Conservation (phyloP, 2,888 invertebrate genomes). For the Chydorus sphaericus region DNA sequence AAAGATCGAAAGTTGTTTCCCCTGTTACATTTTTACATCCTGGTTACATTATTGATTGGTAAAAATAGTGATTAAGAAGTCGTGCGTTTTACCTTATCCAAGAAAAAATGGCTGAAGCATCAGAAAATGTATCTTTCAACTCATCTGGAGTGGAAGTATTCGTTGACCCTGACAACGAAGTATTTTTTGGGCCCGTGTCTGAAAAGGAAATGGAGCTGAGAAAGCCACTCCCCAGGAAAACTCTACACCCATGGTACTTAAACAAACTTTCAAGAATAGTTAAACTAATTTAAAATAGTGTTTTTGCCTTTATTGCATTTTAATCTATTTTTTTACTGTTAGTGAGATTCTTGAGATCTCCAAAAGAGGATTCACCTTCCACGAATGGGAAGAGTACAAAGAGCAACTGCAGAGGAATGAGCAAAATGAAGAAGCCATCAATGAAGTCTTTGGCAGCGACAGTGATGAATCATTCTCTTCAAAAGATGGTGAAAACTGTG, state of each 20-base stretch:
- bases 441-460: not conserved
- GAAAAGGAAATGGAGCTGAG: not conserved
- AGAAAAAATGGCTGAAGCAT: constrained; percentile 5
- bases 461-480: too few species aligned
- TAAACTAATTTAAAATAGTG: not conserved
- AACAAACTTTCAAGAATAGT: not conserved
- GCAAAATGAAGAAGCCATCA: not conserved
- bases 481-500: too few species aligned
- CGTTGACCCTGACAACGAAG: not conserved
- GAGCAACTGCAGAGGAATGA: not conserved
- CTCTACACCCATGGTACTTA: not conserved
- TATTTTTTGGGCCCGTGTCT: not conserved
- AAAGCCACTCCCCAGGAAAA: not conserved
- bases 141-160: not conserved
- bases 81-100: not conserved
- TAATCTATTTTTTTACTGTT: not conserved
- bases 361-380: not conserved
- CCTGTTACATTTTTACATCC: too few species aligned
- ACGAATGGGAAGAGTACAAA: not conserved
- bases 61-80: not conserved
- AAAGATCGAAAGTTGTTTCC: too few species aligned
- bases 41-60: too few species aligned
- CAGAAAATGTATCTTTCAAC: not conserved
- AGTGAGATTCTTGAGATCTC: not conserved
- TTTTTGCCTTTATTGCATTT: not conserved